A percentile compares a stretch with the other conserved stretches of the same genome.
These are phyloP conservation scores for Agelastica alni DNA, from an alignment of 2,888 invertebrate genomes.

Conservation along the genomic window DNA sequence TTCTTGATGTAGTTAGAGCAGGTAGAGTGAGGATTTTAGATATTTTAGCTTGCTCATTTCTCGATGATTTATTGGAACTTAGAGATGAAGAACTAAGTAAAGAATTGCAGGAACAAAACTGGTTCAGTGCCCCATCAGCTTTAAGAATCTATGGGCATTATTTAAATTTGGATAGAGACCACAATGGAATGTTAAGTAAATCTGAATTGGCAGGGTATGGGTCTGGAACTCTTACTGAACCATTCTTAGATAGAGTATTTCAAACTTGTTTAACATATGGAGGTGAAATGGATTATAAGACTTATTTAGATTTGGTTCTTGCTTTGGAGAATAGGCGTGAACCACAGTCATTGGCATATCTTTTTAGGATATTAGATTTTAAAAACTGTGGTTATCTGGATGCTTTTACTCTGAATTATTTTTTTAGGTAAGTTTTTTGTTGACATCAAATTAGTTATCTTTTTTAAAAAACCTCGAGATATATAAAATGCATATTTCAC, in stretches of 20 bases:
- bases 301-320: conserved; percentile 91
- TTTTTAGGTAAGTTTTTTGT: conserved; percentile 61
- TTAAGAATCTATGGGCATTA: conserved; percentile 92
- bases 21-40: conserved; percentile 89
- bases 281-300: conserved; percentile 96
- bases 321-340: conserved; percentile 91
- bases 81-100: conserved; percentile 62
- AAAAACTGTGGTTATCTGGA: conserved; percentile 86
- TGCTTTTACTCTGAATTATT: conserved; percentile 88
- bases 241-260: conserved; percentile 91
- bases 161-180: conserved; percentile 89
- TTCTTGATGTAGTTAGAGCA: conserved; percentile 86
- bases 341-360: conserved; percentile 87
- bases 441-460: not conserved
- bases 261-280: conserved; percentile 95
- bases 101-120: conserved; percentile 87
- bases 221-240: conserved; percentile 86
- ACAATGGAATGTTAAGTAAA: conserved; percentile 94
- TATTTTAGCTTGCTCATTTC: conserved; percentile 86
- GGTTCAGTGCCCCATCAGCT: conserved; percentile 90
- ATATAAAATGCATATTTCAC: too few relatives aligned
- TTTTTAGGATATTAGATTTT: conserved; percentile 90
- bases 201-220: conserved; percentile 87
- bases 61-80: conserved; percentile 86
- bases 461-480: too few relatives aligned